Evolutionary conservation across 2,113 vertebrate species (phyloP).

Genomic region (Tychaedon coryphoeus): DNA sequence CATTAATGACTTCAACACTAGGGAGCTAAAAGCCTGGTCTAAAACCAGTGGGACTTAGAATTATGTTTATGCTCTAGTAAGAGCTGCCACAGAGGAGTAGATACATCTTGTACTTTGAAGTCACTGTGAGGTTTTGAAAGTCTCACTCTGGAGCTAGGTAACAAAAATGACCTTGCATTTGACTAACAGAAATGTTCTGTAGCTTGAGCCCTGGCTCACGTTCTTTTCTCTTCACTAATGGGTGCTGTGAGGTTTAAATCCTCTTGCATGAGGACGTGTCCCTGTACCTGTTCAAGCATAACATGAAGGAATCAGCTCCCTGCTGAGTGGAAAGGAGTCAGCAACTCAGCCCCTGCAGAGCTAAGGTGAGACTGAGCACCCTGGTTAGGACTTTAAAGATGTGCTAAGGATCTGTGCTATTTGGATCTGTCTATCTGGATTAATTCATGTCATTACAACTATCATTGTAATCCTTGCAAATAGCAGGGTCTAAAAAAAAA

Average conservation of each 20-base stretch:
- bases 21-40: background rate
- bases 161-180: constrained; percentile 8
- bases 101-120: background rate
- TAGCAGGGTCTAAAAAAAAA: background rate
- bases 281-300: background rate
- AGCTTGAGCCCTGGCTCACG: background rate
- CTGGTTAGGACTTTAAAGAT: background rate
- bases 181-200: background rate
- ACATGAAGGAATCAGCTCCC: background rate
- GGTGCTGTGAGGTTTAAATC: background rate
- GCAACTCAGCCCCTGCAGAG: background rate
- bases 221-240: background rate
- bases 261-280: background rate
- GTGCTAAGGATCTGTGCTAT: background rate
- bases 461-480: background rate
- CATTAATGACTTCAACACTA: background rate
- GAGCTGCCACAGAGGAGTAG: background rate
- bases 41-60: background rate
- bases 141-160: background rate
- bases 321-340: background rate
- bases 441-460: background rate
- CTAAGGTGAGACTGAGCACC: background rate
- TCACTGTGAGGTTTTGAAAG: background rate
- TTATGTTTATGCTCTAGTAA: background rate
- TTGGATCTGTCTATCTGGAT: background rate